Base-by-base conservation (phyloP, 1,140 invertebrate genomes). In the Drosophila nebulosa region DNA sequence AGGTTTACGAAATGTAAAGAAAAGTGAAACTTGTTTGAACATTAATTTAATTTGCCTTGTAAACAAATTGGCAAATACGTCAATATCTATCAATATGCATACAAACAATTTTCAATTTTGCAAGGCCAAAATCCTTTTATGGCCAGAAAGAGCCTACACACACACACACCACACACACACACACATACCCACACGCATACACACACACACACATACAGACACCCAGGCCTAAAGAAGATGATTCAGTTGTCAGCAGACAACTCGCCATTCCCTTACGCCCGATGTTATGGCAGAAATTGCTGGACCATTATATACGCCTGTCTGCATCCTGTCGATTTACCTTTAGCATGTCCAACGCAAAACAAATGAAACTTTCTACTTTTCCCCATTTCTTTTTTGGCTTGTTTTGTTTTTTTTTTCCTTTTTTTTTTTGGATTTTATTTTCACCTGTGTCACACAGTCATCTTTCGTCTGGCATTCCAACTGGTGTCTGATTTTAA, bases 311-410 rank as follows among this genome's bases (percentile, higher is more conserved):
- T 57, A 52, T 56, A 72, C 69, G 60, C 50, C 52, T 57, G 67
- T 78, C 68, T 78, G 69, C 63, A 63, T 26, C 69, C 68, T 78
- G 75, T 66, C 74, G 67, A 55, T 66, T 78, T 56, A 64, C 75
- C 69, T 78, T 68, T 64, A 46, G 27, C 26, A 21, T 26, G 12
- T 26, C 52, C 12, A 36, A 36, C 10, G 35, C 16, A 46, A 46
- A 46, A 32, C 9, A 26, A 12, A 55, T 55, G 26, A 18, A 39
- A 21, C 55, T 21, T 56, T 10, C 52, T 30, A 12, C 12, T 30
- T 55, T 32, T 53, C 3, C 14, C 4, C 9, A 3, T 35, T 27
- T 27, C 3, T 30, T 5, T 27, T 26, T 55, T 27, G 9, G 2
- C 7, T 9, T 30, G 6, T 10, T 0, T 10, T 7, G 14, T 39